Evolutionary conservation across 2,113 vertebrate genomes (phyloP), one percentile per base, ranked within the genome.

Genomic region (Oxyruncus cristatus): DNA sequence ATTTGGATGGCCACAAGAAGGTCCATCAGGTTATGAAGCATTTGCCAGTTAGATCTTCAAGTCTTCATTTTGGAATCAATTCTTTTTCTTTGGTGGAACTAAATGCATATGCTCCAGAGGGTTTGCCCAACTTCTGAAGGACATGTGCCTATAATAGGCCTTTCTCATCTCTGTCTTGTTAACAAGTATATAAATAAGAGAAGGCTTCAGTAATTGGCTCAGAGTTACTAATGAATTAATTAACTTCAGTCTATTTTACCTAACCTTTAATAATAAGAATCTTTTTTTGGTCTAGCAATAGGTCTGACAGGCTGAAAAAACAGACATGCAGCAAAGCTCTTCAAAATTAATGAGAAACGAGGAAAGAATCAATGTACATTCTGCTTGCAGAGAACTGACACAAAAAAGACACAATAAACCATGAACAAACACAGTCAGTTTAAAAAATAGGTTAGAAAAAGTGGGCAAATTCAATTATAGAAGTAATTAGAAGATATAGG

Each of bases 401-500:
- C 98, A 99, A 99, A 99, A 98, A 99, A 99, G 99, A 99, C 98
- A 99, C 99, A 99, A 99, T 99, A 99, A 99, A 98, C 99, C 98
- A 98, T 97, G 99, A 99, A 99, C 99, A 99, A 99, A 99, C 99
- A 99, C 98, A 99, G 98, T 98, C 98, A 98, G 98, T 98, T 99
- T 99, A 99, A 99, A 99, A 99, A 99, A 99, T 98, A 99, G 98
- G 98, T 98, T 98, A 99, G 99, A 99, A 99, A 99, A 99, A 99
- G 99, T 99, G 99, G 99, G 99, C 99, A 99, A 99, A 99, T 99
- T 99, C 99, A 99, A 99, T 99, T 99, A 99, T 98, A 99, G 99
- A 99, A 99, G 99, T 99, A 99, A 99, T 99, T 99, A 99, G 99
- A 98, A 99, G 99, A 99, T 99, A 99, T 99, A 99, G 99, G 99